Evolutionary conservation across 1,140 invertebrate species (phyloP).

Genomic region (Drosophila santomea): DNA sequence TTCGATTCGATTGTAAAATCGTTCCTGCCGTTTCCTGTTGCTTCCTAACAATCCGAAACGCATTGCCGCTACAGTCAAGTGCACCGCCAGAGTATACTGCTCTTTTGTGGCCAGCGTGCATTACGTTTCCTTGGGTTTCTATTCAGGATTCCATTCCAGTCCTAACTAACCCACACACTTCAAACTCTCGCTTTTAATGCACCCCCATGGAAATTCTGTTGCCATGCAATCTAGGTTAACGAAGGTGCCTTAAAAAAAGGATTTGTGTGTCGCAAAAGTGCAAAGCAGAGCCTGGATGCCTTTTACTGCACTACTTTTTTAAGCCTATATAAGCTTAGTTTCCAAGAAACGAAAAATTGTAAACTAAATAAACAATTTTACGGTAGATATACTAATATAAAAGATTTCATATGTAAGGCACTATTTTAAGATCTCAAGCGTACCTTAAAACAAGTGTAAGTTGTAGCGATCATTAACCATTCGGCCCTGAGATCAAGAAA

Average conservation of each 20-base stretch:
- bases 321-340: background rate
- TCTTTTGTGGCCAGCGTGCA: slow-evolving; percentile 46
- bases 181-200: slow-evolving; percentile 72
- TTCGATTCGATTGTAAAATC: background rate
- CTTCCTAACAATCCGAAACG: slow-evolving; percentile 30
- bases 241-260: slow-evolving; percentile 61
- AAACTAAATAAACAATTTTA: background rate
- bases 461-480: too few relatives aligned
- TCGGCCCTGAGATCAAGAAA: background rate
- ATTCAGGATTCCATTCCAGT: slow-evolving; percentile 1
- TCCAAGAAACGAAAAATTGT: background rate
- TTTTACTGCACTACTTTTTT: background rate
- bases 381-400: background rate
- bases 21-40: background rate
- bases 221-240: slow-evolving; percentile 68
- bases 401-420: too few relatives aligned
- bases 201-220: slow-evolving; percentile 40
- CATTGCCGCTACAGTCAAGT: slow-evolving; percentile 1
- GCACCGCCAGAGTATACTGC: slow-evolving; percentile 29
- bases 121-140: slow-evolving; percentile 36
- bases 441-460: too few relatives aligned
- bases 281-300: background rate
- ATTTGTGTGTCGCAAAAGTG: slow-evolving; percentile 19
- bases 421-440: too few relatives aligned
- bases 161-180: slow-evolving; percentile 54